Evolutionary conservation across 2,113 vertebrate species (phyloP).

Genomic region (Channa argus): DNA sequence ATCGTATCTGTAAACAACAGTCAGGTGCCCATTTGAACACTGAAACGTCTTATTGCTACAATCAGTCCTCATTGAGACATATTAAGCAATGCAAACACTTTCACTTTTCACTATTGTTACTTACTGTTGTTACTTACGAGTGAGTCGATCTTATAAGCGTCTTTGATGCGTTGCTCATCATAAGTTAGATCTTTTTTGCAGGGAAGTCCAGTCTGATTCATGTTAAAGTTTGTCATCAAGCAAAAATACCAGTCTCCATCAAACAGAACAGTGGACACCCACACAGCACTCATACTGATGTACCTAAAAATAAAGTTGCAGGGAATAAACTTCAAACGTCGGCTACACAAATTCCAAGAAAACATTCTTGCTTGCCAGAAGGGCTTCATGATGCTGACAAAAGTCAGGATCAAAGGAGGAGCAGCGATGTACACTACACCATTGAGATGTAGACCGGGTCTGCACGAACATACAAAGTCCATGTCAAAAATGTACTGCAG

Average conservation of each 20-base stretch:
- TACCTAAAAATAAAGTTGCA: fast-evolving
- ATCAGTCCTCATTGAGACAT: no score
- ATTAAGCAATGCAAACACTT: no score
- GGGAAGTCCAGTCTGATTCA: conserved; percentile 3
- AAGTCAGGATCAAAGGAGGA: conserved; percentile 15
- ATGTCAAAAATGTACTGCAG: conserved; percentile 50
- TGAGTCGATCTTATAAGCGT: neutral
- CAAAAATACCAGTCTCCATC: conserved; percentile 57
- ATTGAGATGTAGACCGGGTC: fast-evolving
- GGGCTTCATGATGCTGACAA: conserved; percentile 2
- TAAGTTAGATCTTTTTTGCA: conserved; percentile 21
- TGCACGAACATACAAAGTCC: conserved; percentile 37
- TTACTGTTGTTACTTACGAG: conserved; percentile 39
- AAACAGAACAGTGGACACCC: conserved; percentile 23
- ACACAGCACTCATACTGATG: neutral
- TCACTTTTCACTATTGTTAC: no score
- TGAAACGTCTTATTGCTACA: no score
- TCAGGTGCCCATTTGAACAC: no score
- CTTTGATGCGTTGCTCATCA: neutral
- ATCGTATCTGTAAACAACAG: no score
- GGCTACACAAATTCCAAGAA: fast-evolving
- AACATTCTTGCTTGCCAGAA: neutral
- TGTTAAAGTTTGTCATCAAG: conserved; percentile 26
- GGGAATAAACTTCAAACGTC: no score
- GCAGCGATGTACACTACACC: neutral